These are phyloP conservation scores for Ellobium chinense DNA, from an alignment of 2,888 invertebrate genomes.

Conservation along the genomic window DNA sequence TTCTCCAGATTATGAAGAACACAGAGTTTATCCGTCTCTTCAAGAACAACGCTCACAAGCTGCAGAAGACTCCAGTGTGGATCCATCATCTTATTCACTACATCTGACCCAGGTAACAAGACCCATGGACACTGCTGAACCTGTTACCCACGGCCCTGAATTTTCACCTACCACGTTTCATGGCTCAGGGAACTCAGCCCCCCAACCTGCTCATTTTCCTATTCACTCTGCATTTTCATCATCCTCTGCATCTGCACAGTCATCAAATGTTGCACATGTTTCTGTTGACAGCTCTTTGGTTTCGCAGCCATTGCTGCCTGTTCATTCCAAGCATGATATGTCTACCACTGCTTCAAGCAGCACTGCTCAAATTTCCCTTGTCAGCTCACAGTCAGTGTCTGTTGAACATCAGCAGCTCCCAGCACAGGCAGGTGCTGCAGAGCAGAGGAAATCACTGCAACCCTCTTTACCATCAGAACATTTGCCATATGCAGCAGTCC, in stretches of 20 bases:
- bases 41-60: background rate
- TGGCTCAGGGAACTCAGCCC: background rate
- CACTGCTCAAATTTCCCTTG: background rate
- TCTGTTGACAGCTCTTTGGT: background rate
- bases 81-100: background rate
- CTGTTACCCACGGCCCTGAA: background rate
- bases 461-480: background rate
- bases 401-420: background rate
- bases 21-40: too few species aligned
- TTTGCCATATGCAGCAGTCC: background rate
- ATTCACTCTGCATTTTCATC: background rate
- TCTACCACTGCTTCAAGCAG: background rate
- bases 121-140: background rate
- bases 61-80: background rate
- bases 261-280: background rate
- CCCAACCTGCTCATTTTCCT: background rate
- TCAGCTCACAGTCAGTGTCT: background rate
- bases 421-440: background rate
- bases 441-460: background rate
- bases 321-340: background rate
- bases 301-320: background rate
- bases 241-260: background rate
- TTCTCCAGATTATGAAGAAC: too few species aligned
- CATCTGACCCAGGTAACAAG: background rate
- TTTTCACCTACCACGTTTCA: background rate